These are phyloP conservation scores for Drosophila auraria DNA, from an alignment of 1,140 invertebrate genomes.

Conservation along the genomic window DNA sequence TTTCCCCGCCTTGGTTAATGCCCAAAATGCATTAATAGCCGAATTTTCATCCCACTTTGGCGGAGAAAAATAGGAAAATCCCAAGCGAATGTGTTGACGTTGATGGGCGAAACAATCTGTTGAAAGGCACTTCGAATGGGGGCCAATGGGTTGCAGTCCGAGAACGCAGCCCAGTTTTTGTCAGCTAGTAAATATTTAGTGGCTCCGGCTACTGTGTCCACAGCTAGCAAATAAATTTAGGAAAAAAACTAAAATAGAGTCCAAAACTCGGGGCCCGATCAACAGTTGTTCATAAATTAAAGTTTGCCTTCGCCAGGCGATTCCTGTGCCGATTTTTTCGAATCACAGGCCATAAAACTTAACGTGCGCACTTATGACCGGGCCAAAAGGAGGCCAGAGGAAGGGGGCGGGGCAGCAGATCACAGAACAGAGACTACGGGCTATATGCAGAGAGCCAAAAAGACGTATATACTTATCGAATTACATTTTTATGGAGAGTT, in stretches of 20 bases:
- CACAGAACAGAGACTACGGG: conserved; percentile 18
- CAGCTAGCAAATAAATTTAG: conserved; percentile 10
- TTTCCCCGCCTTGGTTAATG: conserved; percentile 59
- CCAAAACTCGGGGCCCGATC: conserved; percentile 36
- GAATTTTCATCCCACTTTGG: not conserved
- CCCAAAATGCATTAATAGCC: conserved; percentile 62
- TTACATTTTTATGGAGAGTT: not conserved
- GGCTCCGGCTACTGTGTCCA: conserved; percentile 45
- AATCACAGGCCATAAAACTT: conserved; percentile 74
- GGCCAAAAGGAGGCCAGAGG: conserved; percentile 19
- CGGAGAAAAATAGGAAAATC: not conserved
- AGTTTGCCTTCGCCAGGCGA: conserved; percentile 37
- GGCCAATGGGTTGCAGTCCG: conserved; percentile 39
- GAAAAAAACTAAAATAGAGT: not conserved
- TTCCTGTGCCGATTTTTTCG: conserved; percentile 55
- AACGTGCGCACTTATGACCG: conserved; percentile 71
- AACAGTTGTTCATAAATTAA: conserved; percentile 67
- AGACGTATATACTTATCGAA: not conserved
- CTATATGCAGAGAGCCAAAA: not conserved
- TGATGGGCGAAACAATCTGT: conserved; percentile 55
- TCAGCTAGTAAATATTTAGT: conserved; percentile 69
- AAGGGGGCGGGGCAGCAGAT: conserved; percentile 16
- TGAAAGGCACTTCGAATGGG: conserved; percentile 44
- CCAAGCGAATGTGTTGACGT: conserved; percentile 50
- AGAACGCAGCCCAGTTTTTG: conserved; percentile 49